Evolutionary conservation across 1,140 invertebrate genomes (phyloP).

Genomic region (Nautilus pompilius): DNA sequence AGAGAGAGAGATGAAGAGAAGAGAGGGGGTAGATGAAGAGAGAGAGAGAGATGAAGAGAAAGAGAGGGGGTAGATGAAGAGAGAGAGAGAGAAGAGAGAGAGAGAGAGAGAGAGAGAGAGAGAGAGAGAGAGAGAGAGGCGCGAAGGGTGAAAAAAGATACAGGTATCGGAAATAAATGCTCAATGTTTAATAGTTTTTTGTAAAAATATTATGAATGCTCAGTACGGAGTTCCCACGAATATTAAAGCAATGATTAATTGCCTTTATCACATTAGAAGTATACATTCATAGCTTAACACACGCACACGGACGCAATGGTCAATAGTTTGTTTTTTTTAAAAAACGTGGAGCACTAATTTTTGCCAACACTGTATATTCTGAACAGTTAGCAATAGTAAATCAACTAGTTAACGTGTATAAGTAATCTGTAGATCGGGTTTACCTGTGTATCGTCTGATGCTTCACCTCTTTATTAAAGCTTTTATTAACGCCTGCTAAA

Average conservation of each 20-base stretch:
- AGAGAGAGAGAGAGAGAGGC: not conserved
- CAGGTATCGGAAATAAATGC: not conserved
- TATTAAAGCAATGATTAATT: not conserved
- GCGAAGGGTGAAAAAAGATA: not conserved
- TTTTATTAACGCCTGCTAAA: too few species aligned
- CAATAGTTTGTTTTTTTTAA: too few species aligned
- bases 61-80: not conserved
- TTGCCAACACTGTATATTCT: too few species aligned
- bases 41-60: too few species aligned
- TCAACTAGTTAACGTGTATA: too few species aligned
- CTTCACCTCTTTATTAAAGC: too few species aligned
- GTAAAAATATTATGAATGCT: not conserved
- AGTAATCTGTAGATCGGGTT: too few species aligned
- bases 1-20: too few species aligned
- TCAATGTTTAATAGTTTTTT: not conserved
- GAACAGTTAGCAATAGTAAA: too few species aligned
- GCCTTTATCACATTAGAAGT: not conserved
- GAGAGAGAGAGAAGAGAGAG: not conserved
- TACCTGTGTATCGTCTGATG: too few species aligned
- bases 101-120: not conserved
- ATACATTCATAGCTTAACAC: constrained; percentile 9
- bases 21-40: too few species aligned
- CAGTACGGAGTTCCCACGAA: not conserved
- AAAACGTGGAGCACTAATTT: too few species aligned
- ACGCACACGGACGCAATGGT: constrained; percentile 9